These are phyloP conservation scores for Itoplectis maculator DNA, from an alignment of 2,888 invertebrate genomes.

Conservation along the genomic window DNA sequence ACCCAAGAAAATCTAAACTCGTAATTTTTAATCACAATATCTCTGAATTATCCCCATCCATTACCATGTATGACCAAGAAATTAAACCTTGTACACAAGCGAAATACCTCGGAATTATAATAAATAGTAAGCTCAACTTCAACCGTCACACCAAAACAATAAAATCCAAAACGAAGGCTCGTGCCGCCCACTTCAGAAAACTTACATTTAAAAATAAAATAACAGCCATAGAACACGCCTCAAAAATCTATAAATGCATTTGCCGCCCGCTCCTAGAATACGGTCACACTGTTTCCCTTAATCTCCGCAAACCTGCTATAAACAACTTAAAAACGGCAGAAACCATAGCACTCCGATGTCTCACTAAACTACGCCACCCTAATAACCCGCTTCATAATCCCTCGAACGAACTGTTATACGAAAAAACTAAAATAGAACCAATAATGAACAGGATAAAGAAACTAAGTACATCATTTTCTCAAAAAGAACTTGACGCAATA, in stretches of 20 bases:
- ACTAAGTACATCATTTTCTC: too few species aligned
- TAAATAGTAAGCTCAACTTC: slow-evolving; percentile 11
- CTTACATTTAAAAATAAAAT: not conserved
- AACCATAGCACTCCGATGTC: slow-evolving; percentile 1
- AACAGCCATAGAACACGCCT: not conserved
- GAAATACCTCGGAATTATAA: slow-evolving; percentile 3
- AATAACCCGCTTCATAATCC: too few species aligned
- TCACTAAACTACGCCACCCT: slow-evolving; percentile 3
- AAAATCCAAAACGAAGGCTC: not conserved
- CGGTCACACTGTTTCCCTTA: not conserved
- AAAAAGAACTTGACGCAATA: too few species aligned
- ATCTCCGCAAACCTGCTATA: slow-evolving; percentile 1
- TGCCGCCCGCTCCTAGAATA: not conserved
- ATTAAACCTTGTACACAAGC: slow-evolving; percentile 5
- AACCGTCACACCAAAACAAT: slow-evolving; percentile 11
- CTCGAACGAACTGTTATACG: too few species aligned
- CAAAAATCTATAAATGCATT: slow-evolving; percentile 3
- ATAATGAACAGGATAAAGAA: too few species aligned
- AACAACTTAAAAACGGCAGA: not conserved
- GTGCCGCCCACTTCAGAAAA: not conserved
- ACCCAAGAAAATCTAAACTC: slow-evolving; percentile 17
- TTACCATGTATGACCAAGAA: not conserved
- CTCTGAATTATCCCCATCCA: not conserved
- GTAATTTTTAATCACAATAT: too few species aligned
- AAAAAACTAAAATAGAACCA: too few species aligned